These are phyloP conservation scores for Nyctereutes procyonoides DNA, from an alignment of 2,113 vertebrate genomes.

Conservation along the genomic window DNA sequence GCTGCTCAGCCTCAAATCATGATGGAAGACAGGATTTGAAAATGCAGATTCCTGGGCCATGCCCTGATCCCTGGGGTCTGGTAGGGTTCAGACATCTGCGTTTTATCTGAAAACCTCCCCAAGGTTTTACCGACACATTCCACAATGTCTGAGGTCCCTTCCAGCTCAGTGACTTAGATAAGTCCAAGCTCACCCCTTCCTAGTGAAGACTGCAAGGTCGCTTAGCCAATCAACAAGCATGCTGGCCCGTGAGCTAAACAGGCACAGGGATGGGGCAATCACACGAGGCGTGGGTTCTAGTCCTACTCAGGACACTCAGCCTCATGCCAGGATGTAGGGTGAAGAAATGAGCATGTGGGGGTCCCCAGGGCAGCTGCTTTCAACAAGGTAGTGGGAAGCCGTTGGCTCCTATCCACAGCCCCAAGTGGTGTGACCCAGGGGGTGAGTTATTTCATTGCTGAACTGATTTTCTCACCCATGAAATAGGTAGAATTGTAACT, in stretches of 20 bases:
- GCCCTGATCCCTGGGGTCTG: background rate
- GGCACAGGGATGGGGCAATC: background rate
- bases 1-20: background rate
- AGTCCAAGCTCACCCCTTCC: background rate
- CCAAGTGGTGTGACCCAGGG: background rate
- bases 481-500: too few species aligned
- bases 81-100: background rate
- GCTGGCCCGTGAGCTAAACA: background rate
- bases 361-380: background rate
- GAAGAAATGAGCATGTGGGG: background rate
- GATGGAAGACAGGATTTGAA: background rate
- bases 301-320: background rate
- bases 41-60: background rate
- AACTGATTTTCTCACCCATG: background rate
- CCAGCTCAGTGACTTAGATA: background rate
- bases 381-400: background rate
- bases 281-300: background rate
- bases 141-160: background rate
- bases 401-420: accelerated
- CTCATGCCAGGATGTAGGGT: accelerated
- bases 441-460: background rate
- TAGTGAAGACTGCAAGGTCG: background rate
- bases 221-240: background rate
- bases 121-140: background rate
- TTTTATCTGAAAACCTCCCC: background rate